Evolutionary conservation across 2,113 vertebrate species (phyloP).

Genomic region (Neopipo cinnamomea): DNA sequence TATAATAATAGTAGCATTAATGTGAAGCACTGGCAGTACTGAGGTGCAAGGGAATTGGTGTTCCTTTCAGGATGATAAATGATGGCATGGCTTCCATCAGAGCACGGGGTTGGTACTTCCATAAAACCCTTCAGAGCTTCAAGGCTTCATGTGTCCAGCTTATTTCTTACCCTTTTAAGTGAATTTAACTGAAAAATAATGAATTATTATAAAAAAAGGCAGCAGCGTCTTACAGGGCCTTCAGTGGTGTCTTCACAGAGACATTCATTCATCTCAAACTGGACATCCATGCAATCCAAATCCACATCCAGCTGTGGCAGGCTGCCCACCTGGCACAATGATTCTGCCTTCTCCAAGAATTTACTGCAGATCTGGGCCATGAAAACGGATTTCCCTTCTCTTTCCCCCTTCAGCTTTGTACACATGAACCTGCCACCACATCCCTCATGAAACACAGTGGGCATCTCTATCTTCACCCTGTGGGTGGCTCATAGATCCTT

Average conservation of each 20-base stretch:
- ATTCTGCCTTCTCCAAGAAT: background rate
- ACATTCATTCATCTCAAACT: rapidly evolving
- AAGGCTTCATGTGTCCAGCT: background rate
- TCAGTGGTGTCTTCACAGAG: background rate
- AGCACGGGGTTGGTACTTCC: background rate
- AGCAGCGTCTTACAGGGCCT: background rate
- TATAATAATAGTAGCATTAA: background rate
- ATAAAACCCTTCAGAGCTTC: background rate
- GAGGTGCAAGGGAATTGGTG: background rate
- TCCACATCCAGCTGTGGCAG: background rate
- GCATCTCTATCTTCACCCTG: background rate
- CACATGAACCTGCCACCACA: background rate
- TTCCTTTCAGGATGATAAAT: background rate
- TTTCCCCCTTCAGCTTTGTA: background rate
- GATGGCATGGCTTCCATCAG: background rate
- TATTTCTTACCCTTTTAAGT: background rate
- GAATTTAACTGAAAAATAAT: background rate
- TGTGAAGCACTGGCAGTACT: background rate
- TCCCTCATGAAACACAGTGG: background rate
- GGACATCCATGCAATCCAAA: background rate
- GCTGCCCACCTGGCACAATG: rapidly evolving
- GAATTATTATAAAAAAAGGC: background rate
- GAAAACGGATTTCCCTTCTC: background rate
- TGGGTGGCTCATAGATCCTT: background rate
- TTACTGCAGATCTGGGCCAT: background rate